phyloP scores from a whole-genome alignment of 2,888 invertebrate species.

The Brachylomia viminalis region DNA sequence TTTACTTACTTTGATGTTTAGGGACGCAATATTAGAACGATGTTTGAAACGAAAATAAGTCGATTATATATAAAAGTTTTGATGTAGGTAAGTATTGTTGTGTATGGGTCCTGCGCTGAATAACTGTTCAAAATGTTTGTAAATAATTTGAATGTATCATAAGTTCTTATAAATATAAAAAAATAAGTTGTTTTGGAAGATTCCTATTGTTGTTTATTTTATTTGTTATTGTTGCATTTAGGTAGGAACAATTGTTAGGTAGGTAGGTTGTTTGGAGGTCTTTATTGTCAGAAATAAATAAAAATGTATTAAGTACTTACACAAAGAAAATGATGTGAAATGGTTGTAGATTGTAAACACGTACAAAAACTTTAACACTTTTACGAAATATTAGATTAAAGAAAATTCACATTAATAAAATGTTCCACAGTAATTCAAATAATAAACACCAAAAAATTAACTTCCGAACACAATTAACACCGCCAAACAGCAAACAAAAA shows the following conservation, averaged over 20 bases:
- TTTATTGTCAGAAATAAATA: background rate
- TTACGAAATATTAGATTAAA: background rate
- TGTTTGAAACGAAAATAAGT: conserved; percentile 44
- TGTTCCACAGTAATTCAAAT: background rate
- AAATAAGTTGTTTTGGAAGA: conserved; percentile 1
- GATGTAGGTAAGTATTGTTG: conserved; percentile 9
- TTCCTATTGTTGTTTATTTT: background rate
- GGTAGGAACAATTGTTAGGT: background rate
- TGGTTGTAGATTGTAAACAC: background rate
- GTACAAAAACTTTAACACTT: no score
- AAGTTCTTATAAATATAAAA: background rate
- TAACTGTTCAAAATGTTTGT: conserved; percentile 11
- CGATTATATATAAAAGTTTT: conserved; percentile 49
- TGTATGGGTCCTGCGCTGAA: conserved; percentile 20
- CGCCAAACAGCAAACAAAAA: conserved; percentile 31
- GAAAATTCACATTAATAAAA: background rate
- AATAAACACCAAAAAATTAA: background rate
- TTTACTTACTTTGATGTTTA: conserved; percentile 58
- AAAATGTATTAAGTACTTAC: background rate
- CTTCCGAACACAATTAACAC: conserved; percentile 47
- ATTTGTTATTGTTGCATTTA: background rate
- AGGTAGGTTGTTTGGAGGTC: no score
- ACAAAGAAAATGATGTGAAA: background rate
- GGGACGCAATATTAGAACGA: conserved; percentile 39
- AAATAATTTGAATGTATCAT: background rate